These are phyloP conservation scores for Muscicapa adusta DNA, from an alignment of 2,113 vertebrate genomes.

Conservation along the genomic window DNA sequence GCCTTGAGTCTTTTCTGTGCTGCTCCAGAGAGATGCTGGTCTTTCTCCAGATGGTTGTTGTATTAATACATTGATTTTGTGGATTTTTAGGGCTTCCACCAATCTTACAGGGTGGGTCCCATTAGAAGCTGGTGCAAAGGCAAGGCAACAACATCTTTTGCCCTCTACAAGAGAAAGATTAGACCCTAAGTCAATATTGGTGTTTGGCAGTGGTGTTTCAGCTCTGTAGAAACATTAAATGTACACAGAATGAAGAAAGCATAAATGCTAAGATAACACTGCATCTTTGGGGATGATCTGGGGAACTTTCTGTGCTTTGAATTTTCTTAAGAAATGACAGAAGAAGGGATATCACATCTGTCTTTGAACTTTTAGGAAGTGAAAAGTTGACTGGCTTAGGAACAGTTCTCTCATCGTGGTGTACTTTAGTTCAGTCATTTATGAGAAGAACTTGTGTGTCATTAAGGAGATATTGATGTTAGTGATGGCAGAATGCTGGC, in stretches of 20 bases:
- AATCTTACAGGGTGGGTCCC: neutral
- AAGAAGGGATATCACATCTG: neutral
- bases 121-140: neutral
- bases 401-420: neutral
- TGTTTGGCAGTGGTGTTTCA: neutral
- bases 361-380: neutral
- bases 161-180: neutral
- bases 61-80: neutral
- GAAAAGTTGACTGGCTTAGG: neutral
- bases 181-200: neutral
- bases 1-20: neutral
- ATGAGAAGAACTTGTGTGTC: neutral
- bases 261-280: rapidly evolving
- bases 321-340: neutral
- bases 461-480: neutral
- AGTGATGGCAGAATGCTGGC: neutral
- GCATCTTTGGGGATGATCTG: neutral
- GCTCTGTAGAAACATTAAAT: neutral
- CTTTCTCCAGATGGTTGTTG: neutral
- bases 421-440: neutral
- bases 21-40: neutral
- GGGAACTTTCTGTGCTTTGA: neutral
- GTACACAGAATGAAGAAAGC: neutral
- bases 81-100: neutral
- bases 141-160: neutral